Evolutionary conservation across 2,888 invertebrate genomes (phyloP).

Genomic region (Rhorus exstirpatorius): DNA sequence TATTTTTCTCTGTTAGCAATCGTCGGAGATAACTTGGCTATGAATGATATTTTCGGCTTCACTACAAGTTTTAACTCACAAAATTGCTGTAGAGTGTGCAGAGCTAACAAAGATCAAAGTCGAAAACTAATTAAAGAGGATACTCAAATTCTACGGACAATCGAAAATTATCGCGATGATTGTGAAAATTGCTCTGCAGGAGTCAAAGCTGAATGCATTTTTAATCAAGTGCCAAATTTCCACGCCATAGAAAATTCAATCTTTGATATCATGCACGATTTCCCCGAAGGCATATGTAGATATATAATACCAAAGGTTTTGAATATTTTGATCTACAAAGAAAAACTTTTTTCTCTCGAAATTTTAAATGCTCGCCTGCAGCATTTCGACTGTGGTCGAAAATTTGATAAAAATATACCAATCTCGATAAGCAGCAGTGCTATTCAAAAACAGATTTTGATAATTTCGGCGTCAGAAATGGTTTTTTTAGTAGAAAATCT

Average conservation of each 20-base stretch:
- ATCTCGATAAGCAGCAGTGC: constrained; percentile 12
- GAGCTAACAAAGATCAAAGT: constrained; percentile 30
- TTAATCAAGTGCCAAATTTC: constrained; percentile 50
- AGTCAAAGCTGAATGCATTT: constrained; percentile 21
- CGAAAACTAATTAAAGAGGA: constrained; percentile 37
- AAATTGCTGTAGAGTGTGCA: constrained; percentile 64
- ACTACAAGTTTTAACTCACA: constrained; percentile 58
- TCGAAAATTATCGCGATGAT: constrained; percentile 21
- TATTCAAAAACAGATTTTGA: constrained; percentile 56
- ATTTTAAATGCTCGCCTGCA: constrained; percentile 58
- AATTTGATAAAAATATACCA: constrained; percentile 40
- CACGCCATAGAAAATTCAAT: constrained; percentile 59
- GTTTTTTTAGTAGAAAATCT: constrained; percentile 63
- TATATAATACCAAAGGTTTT: constrained; percentile 62
- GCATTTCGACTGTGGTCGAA: constrained; percentile 61
- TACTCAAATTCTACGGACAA: constrained; percentile 28
- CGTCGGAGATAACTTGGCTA: constrained; percentile 62
- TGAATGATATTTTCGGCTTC: constrained; percentile 63
- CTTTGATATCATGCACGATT: constrained; percentile 70
- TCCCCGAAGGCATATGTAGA: constrained; percentile 68
- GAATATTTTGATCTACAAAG: constrained; percentile 52
- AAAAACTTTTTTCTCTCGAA: constrained; percentile 23
- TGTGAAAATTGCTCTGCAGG: constrained; percentile 27
- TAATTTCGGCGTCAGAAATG: constrained; percentile 70
- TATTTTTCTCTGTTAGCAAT: constrained; percentile 58